Base-by-base conservation (phyloP, 2,113 vertebrate species). In the Bufo gargarizans region DNA sequence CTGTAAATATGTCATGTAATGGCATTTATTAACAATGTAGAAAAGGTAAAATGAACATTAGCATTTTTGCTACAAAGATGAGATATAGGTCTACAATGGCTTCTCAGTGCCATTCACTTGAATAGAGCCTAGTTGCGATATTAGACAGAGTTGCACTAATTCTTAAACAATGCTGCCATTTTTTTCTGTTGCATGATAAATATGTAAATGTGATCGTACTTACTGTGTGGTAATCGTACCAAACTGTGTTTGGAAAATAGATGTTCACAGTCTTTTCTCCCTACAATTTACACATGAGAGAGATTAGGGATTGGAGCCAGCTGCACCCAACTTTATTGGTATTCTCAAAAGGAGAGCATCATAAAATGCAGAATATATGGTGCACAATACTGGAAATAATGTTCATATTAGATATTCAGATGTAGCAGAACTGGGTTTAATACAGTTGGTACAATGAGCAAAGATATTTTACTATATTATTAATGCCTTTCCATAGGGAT, bases 161-260 rank as follows among this genome's bases (percentile, higher is more conserved):
- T 45, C 43, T 56, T 3, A 17, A 80, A 59, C 12, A 43, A 80
- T 17, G 6, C 43, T 8, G 12, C 22, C 11, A 45, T 45, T 22
- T 74, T 74, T 47, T 74, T 47, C 11, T 7, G 10, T 19, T 20
- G 53, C 61, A 14, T 8, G 33, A 45, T 59, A 13, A 17, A 16
- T 59, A 59, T 45, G 14, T 61, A 43, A 61, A 17, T 5, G 20
- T 8, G 5, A 61, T 4, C 5, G 14, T 9, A 84, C 92, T 92
- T 90, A 93, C 92, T 17, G 90, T 90, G 3, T 93, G 86, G 89
- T 92, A 94, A 90, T 92, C 87, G 78, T 92, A 93, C 93, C 93
- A 91, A 58, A 90, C 86, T 86, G 87, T 91, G 50, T 91, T 88
- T 13, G 93, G 92, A 12, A 94, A 20, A 0, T 94, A 94, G 9